Evolutionary conservation across 2,888 invertebrate species (phyloP), one percentile per base, ranked within the genome.

Genomic region (Hydropsyche betteni): DNA sequence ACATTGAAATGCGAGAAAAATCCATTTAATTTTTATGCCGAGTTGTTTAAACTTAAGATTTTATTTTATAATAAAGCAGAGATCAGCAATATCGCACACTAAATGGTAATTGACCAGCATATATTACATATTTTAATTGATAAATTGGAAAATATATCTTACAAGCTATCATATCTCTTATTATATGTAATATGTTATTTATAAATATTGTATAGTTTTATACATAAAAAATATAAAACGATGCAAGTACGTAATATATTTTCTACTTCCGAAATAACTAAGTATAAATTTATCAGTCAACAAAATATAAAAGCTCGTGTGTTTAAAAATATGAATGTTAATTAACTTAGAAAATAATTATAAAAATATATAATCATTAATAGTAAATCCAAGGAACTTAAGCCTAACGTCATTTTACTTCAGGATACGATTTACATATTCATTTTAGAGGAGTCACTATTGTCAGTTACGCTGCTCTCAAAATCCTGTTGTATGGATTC

Each of bases 401-500:
- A 12, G 8, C 64, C 34, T 34, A 34, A 8, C 34, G 7, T 64
- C 34, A 10, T 44, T 44, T 6, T 8, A 44, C 10, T 44, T 44
- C 44, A 34, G 34, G 36, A 12, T 64, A 36, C 7, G 34, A 34
- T 44, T 44, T 8, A 34, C 8, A 12, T 10, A 64, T 64, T 64
- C n/a, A 64, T 33, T 64, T 34, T 10, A 5, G 64, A 36, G 5
- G 36, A 33, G 14, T 64, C 36, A 10, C 64, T 64, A 64, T 36
- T 64, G 36, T 76, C 74, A 12, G 24, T 68, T 38, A 75, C 33
- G 34, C 44, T 72, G 69, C 44, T 70, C 44, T 74, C 38, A 51
- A 70, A 76, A 14, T 77, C 77, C 33, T 74, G 55, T 68, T 76
- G 76, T n/a, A 77, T 76, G 12, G 77, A 77, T 58, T 77, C 74